Conservation (phyloP, 1,140 invertebrate genomes). For the Drosophila melanica region DNA sequence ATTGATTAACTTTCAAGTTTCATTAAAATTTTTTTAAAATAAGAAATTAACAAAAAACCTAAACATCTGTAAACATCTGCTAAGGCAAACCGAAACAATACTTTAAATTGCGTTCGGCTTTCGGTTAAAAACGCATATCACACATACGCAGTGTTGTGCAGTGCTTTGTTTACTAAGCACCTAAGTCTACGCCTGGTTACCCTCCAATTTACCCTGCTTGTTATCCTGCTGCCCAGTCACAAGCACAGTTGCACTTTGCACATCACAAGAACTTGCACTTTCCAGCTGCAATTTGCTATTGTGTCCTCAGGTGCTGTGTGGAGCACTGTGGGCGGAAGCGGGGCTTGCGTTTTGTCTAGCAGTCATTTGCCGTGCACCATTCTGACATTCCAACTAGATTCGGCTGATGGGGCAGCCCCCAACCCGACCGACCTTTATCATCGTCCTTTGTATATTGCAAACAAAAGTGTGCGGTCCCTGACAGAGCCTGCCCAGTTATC, state of each 20-base stretch:
- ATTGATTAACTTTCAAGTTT: no score
- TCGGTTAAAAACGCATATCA: conserved; percentile 34
- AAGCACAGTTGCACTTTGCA: conserved; percentile 65
- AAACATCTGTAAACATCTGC: background rate
- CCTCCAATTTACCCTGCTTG: background rate
- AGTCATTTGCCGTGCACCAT: conserved; percentile 75
- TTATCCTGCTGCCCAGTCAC: conserved; percentile 1
- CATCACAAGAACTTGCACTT: conserved; percentile 80
- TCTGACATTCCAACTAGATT: conserved; percentile 69
- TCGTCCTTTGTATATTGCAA: conserved; percentile 14
- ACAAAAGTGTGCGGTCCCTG: background rate
- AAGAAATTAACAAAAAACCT: no score
- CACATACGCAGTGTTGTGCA: conserved; percentile 54
- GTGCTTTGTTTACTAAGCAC: conserved; percentile 47
- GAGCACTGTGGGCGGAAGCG: conserved; percentile 7
- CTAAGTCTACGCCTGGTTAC: conserved; percentile 4
- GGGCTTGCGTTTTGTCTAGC: conserved; percentile 54
- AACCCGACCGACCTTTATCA: conserved; percentile 61
- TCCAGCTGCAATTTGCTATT: conserved; percentile 40
- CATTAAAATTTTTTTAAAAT: no score
- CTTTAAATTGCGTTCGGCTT: conserved; percentile 55
- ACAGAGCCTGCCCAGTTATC: conserved; percentile 19
- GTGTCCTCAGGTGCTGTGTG: background rate
- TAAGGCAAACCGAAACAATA: conserved; percentile 30
- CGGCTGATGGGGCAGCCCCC: conserved; percentile 26